These are phyloP conservation scores for Dexiosoma caninum DNA, from an alignment of 2,888 invertebrate genomes.

Conservation along the genomic window DNA sequence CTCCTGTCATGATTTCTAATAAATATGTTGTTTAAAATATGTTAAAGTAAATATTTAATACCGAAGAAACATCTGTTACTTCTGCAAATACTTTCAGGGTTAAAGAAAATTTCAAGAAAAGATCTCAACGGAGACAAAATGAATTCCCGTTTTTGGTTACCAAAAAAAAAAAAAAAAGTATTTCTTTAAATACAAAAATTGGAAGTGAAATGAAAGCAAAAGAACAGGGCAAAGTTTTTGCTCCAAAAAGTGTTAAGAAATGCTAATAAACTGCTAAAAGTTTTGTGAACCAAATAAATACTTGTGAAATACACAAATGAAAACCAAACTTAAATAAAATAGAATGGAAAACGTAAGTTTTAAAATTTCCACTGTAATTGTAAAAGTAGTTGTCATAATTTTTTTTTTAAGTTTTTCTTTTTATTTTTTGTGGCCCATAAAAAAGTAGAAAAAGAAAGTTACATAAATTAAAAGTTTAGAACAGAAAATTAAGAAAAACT, in stretches of 20 bases:
- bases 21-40: constrained; percentile 50
- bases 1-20: too few species aligned
- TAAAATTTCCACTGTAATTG: constrained; percentile 43
- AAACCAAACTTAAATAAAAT: constrained; percentile 20
- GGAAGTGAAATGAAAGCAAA: neutral
- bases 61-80: constrained; percentile 29
- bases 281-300: constrained; percentile 58
- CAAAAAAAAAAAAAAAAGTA: neutral
- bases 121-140: neutral
- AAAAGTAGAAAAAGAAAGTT: neutral
- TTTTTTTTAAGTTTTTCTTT: neutral
- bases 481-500: constrained; percentile 12
- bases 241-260: constrained; percentile 49
- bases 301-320: constrained; percentile 31
- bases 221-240: constrained; percentile 28
- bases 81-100: constrained; percentile 33
- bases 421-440: constrained; percentile 22
- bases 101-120: constrained; percentile 4
- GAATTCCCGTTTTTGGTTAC: neutral
- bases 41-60: constrained; percentile 24
- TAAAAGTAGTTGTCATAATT: constrained; percentile 22
- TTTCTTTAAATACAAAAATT: too few species aligned
- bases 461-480: constrained; percentile 46
- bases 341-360: constrained; percentile 17
- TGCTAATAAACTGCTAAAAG: constrained; percentile 55